Evolutionary conservation across 2,797 vertebrate genomes (phyloP), one percentile per base, ranked within the genome.

Genomic region (Hypotaenidia philippensis): DNA sequence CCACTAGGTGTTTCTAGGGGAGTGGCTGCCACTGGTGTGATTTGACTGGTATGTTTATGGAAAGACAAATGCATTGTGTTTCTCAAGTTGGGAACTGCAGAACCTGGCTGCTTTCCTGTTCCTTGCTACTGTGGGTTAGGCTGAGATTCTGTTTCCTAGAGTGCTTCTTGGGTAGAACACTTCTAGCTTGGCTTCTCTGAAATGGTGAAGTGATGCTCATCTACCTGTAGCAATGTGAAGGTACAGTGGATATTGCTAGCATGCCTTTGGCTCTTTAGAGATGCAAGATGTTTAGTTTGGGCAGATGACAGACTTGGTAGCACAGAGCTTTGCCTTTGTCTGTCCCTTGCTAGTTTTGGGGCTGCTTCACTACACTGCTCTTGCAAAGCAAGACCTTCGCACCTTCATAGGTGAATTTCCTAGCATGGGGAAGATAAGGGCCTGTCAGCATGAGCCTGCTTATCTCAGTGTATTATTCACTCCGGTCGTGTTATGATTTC

Each of bases 221-320:
- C 20, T 45, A 45, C 10, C 45, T 45, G 21, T 22, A 45, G 21
- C 11, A 22, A 45, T 45, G 20, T 45, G 45, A 45, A 45, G 19
- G 45, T 45, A 45, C 45, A 45, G 45, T 22, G 45, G 21, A 22
- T 45, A 45, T 45, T 45, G 13, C 57, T 36, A 20, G 15, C 32
- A 70, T 59, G 53, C 31, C 40, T 44, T 68, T 19, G 77, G 20
- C 31, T 75, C 29, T 63, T 69, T 64, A 82, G 77, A n/a, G 64
- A 25, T 0, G 5, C 27, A 64, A 59, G 26, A 23, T 27, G 9
- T 40, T 78, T 17, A 1, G 0, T 71, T 66, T 2, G 2, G 45
- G 32, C 81, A 47, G 59, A 22, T 36, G 57, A 31, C 36, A 52
- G 34, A 13, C 10, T 29, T 13, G 3, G 45, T 34, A 47, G 21